A percentile compares a stretch with the other conserved stretches of the same genome.
Evolutionary conservation across 2,113 vertebrate genomes (phyloP).

Genomic region (Pungitius pungitius): DNA sequence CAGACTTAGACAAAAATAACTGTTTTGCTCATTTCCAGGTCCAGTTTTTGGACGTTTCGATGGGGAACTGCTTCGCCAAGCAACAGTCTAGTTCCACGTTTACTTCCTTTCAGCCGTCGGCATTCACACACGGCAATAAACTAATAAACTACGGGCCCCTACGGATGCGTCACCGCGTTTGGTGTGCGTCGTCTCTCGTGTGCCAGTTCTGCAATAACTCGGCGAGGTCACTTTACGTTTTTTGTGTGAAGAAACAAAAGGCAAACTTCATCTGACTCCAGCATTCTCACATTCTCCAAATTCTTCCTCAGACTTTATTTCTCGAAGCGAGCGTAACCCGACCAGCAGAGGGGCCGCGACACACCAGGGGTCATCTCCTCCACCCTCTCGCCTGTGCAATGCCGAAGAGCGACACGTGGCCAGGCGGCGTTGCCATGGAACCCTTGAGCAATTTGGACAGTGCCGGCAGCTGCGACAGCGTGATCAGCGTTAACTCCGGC

Average conservation of each 20-base stretch:
- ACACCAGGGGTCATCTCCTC: slow-evolving; percentile 8
- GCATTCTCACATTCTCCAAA: slow-evolving; percentile 35
- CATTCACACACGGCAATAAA: background rate
- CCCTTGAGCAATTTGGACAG: slow-evolving; percentile 76
- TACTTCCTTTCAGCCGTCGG: background rate
- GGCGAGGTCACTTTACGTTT: background rate
- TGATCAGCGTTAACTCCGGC: slow-evolving; percentile 85
- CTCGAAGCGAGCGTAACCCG: slow-evolving; percentile 8
- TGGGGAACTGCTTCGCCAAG: background rate
- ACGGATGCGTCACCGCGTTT: background rate
- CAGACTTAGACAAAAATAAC: background rate
- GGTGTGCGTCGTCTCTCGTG: background rate
- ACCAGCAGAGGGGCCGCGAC: slow-evolving; percentile 30
- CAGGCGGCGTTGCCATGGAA: slow-evolving; percentile 80
- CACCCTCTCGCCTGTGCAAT: slow-evolving; percentile 71
- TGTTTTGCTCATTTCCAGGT: background rate
- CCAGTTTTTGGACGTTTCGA: too few species aligned
- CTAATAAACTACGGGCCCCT: background rate
- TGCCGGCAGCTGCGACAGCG: slow-evolving; percentile 87
- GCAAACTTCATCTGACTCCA: background rate
- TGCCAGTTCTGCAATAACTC: background rate
- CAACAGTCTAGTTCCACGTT: background rate
- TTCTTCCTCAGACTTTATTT: slow-evolving; percentile 10
- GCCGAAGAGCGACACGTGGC: slow-evolving; percentile 85
- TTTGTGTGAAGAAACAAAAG: background rate